Evolutionary conservation across 1,140 invertebrate species (phyloP).

Genomic region (Sitodiplosis mosellana): DNA sequence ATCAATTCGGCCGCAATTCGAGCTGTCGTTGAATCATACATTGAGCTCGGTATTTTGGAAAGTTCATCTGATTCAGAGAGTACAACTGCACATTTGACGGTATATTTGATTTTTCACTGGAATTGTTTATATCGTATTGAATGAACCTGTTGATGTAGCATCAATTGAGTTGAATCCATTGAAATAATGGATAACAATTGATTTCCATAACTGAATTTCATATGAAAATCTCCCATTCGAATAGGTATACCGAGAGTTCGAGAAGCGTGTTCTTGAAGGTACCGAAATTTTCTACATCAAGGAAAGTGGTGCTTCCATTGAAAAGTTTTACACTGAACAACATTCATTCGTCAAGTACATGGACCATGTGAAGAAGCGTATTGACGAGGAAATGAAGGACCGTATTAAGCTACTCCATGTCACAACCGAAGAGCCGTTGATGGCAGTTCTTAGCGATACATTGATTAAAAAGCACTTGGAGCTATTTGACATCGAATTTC

Average conservation of each 20-base stretch:
- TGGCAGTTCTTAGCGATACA: constrained; percentile 87
- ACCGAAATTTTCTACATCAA: no score
- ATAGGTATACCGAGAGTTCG: no score
- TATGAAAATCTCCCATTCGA: no score
- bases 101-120: constrained; percentile 49
- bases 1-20: constrained; percentile 92
- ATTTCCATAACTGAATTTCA: no score
- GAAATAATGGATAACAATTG: no score
- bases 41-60: constrained; percentile 77
- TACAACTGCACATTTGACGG: constrained; percentile 88
- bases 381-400: constrained; percentile 79
- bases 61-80: constrained; percentile 64
- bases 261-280: no score
- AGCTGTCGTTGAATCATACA: constrained; percentile 69
- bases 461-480: constrained; percentile 94
- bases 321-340: constrained; percentile 38
- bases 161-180: no score
- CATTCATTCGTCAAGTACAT: constrained; percentile 98
- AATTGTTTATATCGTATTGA: no score
- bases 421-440: constrained; percentile 66
- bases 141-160: no score
- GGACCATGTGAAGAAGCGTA: constrained; percentile 84
- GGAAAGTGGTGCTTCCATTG: no score
- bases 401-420: constrained; percentile 91
- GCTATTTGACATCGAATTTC: constrained; percentile 92